Evolutionary conservation across 2,888 invertebrate genomes (phyloP).

Genomic region (Eupithecia subfuscata): DNA sequence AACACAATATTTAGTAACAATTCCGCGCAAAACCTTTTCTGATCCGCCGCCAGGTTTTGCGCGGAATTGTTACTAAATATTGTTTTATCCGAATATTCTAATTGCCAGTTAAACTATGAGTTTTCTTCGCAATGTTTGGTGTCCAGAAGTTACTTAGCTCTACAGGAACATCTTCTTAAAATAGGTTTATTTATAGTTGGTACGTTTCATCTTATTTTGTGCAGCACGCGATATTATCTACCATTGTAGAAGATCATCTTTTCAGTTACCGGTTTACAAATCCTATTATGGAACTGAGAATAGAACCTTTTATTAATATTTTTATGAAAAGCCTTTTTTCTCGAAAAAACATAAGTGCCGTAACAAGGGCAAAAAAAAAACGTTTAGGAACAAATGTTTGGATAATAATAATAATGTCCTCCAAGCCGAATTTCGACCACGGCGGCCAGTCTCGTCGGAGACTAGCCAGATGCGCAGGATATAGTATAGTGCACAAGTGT

Average conservation of each 20-base stretch:
- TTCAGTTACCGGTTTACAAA: conserved; percentile 10
- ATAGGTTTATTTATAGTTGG: conserved; percentile 50
- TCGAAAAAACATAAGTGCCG: background rate
- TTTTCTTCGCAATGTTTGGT: background rate
- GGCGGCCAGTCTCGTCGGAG: no score
- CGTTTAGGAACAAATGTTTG: background rate
- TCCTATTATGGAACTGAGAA: background rate
- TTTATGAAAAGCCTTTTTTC: background rate
- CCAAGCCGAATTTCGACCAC: no score
- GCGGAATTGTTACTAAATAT: no score
- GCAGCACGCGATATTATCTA: conserved; percentile 29
- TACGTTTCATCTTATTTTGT: conserved; percentile 36
- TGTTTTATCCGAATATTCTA: no score
- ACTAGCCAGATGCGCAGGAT: no score
- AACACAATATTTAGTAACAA: no score
- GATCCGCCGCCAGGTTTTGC: no score
- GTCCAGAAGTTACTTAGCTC: conserved; percentile 17
- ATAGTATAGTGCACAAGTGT: no score
- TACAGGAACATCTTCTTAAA: conserved; percentile 45
- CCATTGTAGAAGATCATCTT: conserved; percentile 25
- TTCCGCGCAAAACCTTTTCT: no score
- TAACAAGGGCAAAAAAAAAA: background rate
- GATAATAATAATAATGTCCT: no score
- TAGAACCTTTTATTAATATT: background rate
- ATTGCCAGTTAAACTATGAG: no score